These are phyloP conservation scores for Myotis findleyi DNA, from an alignment of 2,797 vertebrate species.

Conservation along the genomic window DNA sequence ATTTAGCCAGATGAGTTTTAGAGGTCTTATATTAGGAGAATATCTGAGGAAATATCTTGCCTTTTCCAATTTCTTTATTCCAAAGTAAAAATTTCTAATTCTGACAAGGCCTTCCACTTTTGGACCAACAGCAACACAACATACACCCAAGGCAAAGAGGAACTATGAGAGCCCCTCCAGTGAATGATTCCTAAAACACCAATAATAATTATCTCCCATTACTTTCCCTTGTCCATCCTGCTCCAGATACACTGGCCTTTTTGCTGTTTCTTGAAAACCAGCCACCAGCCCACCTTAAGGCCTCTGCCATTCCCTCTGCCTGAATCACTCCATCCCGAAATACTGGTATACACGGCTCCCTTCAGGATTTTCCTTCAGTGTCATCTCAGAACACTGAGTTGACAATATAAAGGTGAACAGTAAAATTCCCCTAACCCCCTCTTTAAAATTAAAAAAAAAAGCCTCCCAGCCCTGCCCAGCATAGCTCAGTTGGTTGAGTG, in stretches of 20 bases:
- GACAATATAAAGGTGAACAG: too few relatives aligned
- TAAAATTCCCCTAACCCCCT: background rate
- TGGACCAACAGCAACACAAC: background rate
- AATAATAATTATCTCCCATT: background rate
- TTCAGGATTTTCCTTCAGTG: background rate
- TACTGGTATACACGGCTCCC: background rate
- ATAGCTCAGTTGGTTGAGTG: background rate
- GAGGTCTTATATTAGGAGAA: slow-evolving; percentile 38
- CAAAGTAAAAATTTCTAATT: slow-evolving; percentile 53
- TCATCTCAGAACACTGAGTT: background rate
- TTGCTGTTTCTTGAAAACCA: slow-evolving; percentile 32
- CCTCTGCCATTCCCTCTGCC: background rate
- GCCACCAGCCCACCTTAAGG: background rate
- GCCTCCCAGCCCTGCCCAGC: background rate
- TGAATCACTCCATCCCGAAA: background rate
- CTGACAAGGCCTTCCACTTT: slow-evolving; percentile 49
- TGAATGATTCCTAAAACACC: slow-evolving; percentile 44
- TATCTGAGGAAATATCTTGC: background rate
- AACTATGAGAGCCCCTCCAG: background rate
- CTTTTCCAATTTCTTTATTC: slow-evolving; percentile 54
- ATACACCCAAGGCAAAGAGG: background rate
- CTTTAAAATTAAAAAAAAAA: slow-evolving; percentile 1
- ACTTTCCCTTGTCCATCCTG: background rate
- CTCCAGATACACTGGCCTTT: background rate
- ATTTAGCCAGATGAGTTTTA: slow-evolving; percentile 54